Conservation (phyloP, 1,140 invertebrate species). For the Oppia nitens region DNA sequence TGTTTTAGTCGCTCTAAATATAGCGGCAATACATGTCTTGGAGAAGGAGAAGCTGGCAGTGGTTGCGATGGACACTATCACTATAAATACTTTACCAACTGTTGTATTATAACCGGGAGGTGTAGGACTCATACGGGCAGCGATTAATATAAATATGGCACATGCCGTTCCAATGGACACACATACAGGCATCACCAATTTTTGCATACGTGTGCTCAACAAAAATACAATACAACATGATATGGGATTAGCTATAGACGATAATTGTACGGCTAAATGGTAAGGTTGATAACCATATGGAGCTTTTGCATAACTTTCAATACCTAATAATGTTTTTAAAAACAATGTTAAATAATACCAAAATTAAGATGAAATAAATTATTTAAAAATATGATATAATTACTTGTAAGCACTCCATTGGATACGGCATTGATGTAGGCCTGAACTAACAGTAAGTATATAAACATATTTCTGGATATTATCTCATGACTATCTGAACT, state of each 20-base stretch:
- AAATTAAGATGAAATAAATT: no score
- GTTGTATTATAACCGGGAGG: slow-evolving; percentile 43
- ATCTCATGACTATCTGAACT: not conserved
- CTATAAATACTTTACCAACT: slow-evolving; percentile 46
- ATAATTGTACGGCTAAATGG: slow-evolving; percentile 59
- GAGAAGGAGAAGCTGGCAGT: slow-evolving; percentile 54
- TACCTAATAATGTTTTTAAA: slow-evolving; percentile 58
- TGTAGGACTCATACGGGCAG: slow-evolving; percentile 54
- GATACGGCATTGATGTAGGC: slow-evolving; percentile 39
- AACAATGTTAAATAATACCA: no score
- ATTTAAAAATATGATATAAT: no score
- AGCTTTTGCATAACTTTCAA: slow-evolving; percentile 70
- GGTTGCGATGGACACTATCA: slow-evolving; percentile 48
- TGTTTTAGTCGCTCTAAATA: slow-evolving; percentile 37
- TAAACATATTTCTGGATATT: slow-evolving; percentile 7
- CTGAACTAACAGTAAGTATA: not conserved
- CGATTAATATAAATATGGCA: slow-evolving; percentile 45
- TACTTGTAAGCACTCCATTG: no score
- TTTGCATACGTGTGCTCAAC: slow-evolving; percentile 31
- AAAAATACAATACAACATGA: slow-evolving; percentile 63
- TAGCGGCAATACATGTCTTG: slow-evolving; percentile 57
- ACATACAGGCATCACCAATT: not conserved
- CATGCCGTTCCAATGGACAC: slow-evolving; percentile 33
- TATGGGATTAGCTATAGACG: slow-evolving; percentile 61
- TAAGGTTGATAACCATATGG: slow-evolving; percentile 68